phyloP scores from a whole-genome alignment of 2,888 invertebrate genomes.

The Drosophila algonquin region DNA sequence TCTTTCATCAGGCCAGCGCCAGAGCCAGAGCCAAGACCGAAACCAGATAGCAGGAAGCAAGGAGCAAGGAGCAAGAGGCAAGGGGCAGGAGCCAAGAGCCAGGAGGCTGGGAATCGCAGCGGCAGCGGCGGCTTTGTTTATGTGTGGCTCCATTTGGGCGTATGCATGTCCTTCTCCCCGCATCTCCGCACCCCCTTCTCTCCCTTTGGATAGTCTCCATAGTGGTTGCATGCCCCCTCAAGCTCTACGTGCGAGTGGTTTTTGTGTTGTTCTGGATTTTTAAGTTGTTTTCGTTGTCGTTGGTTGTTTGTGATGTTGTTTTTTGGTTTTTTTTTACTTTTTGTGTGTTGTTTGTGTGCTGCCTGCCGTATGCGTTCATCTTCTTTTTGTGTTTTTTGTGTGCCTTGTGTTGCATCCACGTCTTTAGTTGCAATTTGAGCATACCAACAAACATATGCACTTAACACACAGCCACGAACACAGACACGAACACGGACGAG shows the following conservation, averaged over 20 bases:
- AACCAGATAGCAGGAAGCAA: conserved; percentile 6
- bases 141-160: conserved; percentile 68
- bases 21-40: conserved; percentile 21
- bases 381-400: conserved; percentile 6
- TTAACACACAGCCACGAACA: conserved; percentile 34
- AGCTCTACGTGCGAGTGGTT: conserved; percentile 75
- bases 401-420: conserved; percentile 42
- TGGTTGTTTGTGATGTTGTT: conserved; percentile 60
- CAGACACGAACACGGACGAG: not conserved
- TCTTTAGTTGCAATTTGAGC: conserved; percentile 70
- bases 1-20: conserved; percentile 45
- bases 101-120: not conserved
- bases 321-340: conserved; percentile 26
- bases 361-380: not conserved
- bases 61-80: not conserved
- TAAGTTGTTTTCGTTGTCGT: conserved; percentile 78
- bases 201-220: conserved; percentile 1
- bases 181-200: conserved; percentile 1
- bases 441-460: conserved; percentile 34
- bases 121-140: conserved; percentile 64
- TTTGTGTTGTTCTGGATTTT: conserved; percentile 79
- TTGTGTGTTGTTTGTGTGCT: no score
- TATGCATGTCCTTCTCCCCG: conserved; percentile 41
- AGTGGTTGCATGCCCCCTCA: conserved; percentile 54
- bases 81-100: not conserved